A percentile compares a stretch with the other conserved stretches of the same genome.
Evolutionary conservation across 2,888 invertebrate genomes (phyloP).

Genomic region (Lasiommata megera): DNA sequence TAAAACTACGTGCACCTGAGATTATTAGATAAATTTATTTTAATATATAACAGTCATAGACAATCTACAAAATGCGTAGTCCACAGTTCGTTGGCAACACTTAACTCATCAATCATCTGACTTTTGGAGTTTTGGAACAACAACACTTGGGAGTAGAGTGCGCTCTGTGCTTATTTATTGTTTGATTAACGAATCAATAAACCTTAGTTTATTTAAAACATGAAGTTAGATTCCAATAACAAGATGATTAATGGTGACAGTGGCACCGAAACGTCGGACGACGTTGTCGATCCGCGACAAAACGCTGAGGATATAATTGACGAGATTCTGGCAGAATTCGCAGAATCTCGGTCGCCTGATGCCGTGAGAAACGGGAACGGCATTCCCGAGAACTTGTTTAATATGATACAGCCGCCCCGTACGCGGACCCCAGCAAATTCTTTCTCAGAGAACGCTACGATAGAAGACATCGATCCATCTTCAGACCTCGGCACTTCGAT

Average conservation of each 20-base stretch:
- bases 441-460: constrained; percentile 65
- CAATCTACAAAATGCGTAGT: not conserved
- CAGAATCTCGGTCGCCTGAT: constrained; percentile 64
- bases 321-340: constrained; percentile 73
- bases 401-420: constrained; percentile 69
- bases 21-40: no score
- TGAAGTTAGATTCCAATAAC: constrained; percentile 78
- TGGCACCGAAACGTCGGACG: constrained; percentile 67
- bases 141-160: constrained; percentile 19
- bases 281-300: constrained; percentile 68
- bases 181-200: constrained; percentile 52
- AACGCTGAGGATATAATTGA: constrained; percentile 76
- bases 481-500: constrained; percentile 76
- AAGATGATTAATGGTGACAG: constrained; percentile 72
- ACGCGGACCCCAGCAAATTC: constrained; percentile 74
- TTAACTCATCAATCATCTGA: constrained; percentile 65
- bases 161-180: constrained; percentile 50
- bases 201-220: constrained; percentile 42
- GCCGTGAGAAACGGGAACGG: constrained; percentile 58
- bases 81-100: constrained; percentile 46
- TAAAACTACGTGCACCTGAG: no score
- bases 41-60: no score
- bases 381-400: constrained; percentile 63
- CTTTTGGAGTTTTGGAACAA: constrained; percentile 33
- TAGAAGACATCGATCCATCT: constrained; percentile 75